A percentile compares a stretch with the other conserved stretches of the same genome.
phyloP scores from a whole-genome alignment of 2,113 vertebrate genomes.

The Motacilla alba region DNA sequence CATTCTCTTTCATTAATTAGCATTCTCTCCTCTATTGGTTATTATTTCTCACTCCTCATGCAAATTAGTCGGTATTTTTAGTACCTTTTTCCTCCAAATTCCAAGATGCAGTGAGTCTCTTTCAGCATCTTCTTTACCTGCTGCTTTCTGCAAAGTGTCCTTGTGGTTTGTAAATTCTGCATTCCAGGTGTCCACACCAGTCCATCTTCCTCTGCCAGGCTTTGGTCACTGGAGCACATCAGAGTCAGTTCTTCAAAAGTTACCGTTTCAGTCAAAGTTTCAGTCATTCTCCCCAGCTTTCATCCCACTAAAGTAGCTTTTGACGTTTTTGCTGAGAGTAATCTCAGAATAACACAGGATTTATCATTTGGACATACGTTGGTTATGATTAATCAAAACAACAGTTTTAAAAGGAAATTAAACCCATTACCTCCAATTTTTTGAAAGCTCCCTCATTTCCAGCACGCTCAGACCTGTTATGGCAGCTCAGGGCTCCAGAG shows the following conservation, averaged over 20 bases:
- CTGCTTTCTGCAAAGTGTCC: background rate
- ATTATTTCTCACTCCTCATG: background rate
- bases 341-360: too few species aligned
- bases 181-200: background rate
- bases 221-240: background rate
- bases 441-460: background rate
- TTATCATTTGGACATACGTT: rapidly evolving
- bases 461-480: background rate
- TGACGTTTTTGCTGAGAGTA: too few species aligned
- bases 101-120: rapidly evolving
- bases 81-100: background rate
- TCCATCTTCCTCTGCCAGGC: background rate
- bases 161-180: background rate
- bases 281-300: background rate
- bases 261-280: too few species aligned
- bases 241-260: background rate
- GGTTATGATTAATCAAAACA: background rate
- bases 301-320: rapidly evolving
- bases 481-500: background rate
- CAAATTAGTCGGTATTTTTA: background rate
- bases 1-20: background rate
- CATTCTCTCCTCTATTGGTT: background rate
- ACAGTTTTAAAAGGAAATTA: background rate
- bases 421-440: background rate
- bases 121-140: background rate